Percentiles rank a stretch among this genome's conserved stretches.
Evolutionary conservation across 2,113 vertebrate genomes (phyloP).

Genomic region (Anhinga anhinga): DNA sequence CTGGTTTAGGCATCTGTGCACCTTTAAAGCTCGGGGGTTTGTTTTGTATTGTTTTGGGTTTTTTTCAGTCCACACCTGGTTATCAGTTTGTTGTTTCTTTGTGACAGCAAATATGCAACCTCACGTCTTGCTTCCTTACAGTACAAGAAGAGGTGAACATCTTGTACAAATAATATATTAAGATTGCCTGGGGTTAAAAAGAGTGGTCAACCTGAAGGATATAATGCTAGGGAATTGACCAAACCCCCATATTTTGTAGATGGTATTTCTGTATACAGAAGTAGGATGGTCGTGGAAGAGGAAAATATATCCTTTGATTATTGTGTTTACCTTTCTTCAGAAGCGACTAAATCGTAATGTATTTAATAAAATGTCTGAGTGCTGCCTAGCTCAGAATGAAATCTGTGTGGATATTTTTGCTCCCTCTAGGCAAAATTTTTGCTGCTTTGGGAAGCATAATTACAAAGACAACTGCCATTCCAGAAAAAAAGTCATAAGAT

Average conservation of each 20-base stretch:
- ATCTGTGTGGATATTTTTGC: background rate
- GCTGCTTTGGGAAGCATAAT: background rate
- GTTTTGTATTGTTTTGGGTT: background rate
- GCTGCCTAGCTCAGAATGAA: background rate
- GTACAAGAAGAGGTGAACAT: background rate
- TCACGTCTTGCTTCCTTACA: background rate
- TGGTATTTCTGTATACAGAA: background rate
- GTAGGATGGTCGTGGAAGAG: background rate
- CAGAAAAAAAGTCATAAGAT: background rate
- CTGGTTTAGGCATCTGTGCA: background rate
- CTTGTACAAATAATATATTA: background rate
- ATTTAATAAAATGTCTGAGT: constrained; percentile 1
- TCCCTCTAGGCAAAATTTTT: background rate
- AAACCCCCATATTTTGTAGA: background rate
- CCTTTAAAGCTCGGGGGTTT: background rate
- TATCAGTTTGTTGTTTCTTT: background rate
- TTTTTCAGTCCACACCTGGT: background rate
- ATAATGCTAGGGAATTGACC: background rate
- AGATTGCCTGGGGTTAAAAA: background rate
- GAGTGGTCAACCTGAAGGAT: background rate
- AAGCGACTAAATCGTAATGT: background rate
- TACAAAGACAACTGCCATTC: background rate
- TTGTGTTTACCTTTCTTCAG: background rate
- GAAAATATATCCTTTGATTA: background rate
- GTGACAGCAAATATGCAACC: background rate